Base-by-base conservation (phyloP, 1,140 invertebrate species). In the Bombus confusus region DNA sequence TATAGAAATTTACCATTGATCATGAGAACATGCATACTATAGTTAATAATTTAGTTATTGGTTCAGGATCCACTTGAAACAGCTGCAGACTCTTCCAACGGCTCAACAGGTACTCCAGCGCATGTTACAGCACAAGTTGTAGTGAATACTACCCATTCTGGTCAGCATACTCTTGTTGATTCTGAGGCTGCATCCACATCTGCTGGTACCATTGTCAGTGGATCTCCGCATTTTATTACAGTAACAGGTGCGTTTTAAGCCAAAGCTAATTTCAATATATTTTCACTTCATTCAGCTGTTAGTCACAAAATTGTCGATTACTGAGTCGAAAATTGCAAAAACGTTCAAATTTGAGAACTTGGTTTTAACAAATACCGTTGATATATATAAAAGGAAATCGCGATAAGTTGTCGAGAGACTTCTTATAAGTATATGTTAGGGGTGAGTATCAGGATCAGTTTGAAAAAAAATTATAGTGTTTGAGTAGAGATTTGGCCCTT, bases 61-160 rank as follows among this genome's bases (percentile, higher is more conserved):
- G 94, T 95, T 71, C 95, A 95, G 87, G 94, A 95, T 92, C 87
- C 91, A 31, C 90, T 95, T 62, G 95, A 95, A 87, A 92, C 90
- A 87, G 92, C 94, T 68, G 95, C 93, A 89, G 95, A 95, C 90
- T 95, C 94, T 57, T 95, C 95, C 78, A 95, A 95, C 89, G 94
- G 95, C 73, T 95, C 94, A 52, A 94, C 95, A 86, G 93, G 94
- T 88, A 93, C 95, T 41, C 86, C 94, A 72, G 92, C 95, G 57
- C 95, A 95, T 91, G 95, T 95, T 85, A 95, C 95, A 71, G 95
- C 95, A 78, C 95, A 95, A 90, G 95, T 95, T 75, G 95, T 95
- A 78, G 95, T 95, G 47, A 95, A 95, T 83, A 95, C 95, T 47
- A 93, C 94, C 15, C 95, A 95, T 88, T 93, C 95, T 18, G 92